A percentile compares a stretch with the other conserved stretches of the same genome.
Conservation (phyloP, 2,797 vertebrate genomes). For the Coilia nasus region DNA sequence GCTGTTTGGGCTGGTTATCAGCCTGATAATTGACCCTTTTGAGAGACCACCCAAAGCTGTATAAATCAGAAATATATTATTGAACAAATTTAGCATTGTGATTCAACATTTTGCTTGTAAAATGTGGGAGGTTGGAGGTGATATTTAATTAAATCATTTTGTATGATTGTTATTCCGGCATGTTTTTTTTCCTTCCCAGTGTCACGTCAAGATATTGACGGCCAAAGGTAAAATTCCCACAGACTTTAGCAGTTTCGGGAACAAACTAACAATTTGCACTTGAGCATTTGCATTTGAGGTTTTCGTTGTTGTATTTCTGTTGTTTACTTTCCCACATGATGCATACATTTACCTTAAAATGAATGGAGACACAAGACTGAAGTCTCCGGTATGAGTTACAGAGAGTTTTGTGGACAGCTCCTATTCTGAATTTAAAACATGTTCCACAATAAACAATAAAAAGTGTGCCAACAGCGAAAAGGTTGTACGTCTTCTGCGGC, state of each 20-base stretch:
- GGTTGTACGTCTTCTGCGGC: not conserved
- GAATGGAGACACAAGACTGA: not conserved
- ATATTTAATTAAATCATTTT: slow-evolving; percentile 22
- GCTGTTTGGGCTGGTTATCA: not conserved
- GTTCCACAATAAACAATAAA: slow-evolving; percentile 9
- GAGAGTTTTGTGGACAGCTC: not conserved
- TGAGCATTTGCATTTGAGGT: not conserved
- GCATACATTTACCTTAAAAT: not conserved
- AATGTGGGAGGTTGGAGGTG: not conserved
- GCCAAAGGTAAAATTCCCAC: slow-evolving; percentile 1
- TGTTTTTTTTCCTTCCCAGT: not conserved
- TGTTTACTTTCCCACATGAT: not conserved
- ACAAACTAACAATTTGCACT: not conserved
- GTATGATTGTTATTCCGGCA: not conserved
- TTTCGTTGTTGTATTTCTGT: not conserved
- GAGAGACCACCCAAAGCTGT: slow-evolving; percentile 16
- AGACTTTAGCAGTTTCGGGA: slow-evolving; percentile 5
- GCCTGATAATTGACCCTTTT: slow-evolving; percentile 6
- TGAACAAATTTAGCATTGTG: slow-evolving; percentile 7
- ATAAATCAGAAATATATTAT: slow-evolving; percentile 30
- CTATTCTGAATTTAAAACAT: not conserved
- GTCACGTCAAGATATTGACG: not conserved
- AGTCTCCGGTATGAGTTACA: not conserved
- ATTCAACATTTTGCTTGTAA: slow-evolving; percentile 15
- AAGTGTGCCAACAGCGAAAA: not conserved